Percentiles rank a stretch among this genome's conserved stretches.
Evolutionary conservation across 2,888 invertebrate species (phyloP).

Genomic region (Ormyrus thymus): DNA sequence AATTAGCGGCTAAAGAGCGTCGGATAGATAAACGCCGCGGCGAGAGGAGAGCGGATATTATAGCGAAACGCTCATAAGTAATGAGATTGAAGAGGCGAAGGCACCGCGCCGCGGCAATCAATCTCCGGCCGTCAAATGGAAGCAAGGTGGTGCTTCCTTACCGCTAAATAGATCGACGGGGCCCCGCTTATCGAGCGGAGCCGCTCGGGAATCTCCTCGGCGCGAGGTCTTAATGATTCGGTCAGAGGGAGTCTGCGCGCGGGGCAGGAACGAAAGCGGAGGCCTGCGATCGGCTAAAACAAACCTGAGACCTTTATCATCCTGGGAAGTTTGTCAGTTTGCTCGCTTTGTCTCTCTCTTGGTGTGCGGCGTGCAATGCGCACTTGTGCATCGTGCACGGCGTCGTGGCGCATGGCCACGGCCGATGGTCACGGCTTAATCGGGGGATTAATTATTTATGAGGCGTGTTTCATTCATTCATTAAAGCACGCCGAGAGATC

Average conservation of each 20-base stretch:
- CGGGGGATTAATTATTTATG: slow-evolving; percentile 74
- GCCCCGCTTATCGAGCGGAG: slow-evolving; percentile 10
- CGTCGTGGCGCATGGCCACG: slow-evolving; percentile 62
- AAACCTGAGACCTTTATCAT: slow-evolving; percentile 41
- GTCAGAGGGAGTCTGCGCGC: background rate
- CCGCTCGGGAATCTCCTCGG: slow-evolving; percentile 16
- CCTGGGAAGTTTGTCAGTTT: slow-evolving; percentile 58
- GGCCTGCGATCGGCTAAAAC: slow-evolving; percentile 11
- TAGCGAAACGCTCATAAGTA: slow-evolving; percentile 38
- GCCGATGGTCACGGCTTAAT: slow-evolving; percentile 69
- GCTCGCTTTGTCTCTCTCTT: slow-evolving; percentile 48
- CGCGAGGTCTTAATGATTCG: slow-evolving; percentile 28
- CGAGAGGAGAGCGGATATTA: slow-evolving; percentile 33
- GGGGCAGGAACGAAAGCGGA: background rate
- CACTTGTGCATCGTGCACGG: slow-evolving; percentile 37
- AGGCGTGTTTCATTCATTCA: slow-evolving; percentile 75
- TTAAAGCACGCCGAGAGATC: slow-evolving; percentile 71
- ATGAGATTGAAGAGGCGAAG: slow-evolving; percentile 36
- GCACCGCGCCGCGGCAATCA: slow-evolving; percentile 14
- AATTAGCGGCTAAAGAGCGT: slow-evolving; percentile 31
- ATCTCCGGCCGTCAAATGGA: slow-evolving; percentile 19
- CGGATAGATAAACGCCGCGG: slow-evolving; percentile 36
- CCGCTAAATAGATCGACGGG: slow-evolving; percentile 14
- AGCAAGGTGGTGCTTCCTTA: slow-evolving; percentile 1
- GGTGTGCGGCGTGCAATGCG: slow-evolving; percentile 29